phyloP scores from a whole-genome alignment of 1,140 invertebrate species.

The Drosophila melanica region DNA sequence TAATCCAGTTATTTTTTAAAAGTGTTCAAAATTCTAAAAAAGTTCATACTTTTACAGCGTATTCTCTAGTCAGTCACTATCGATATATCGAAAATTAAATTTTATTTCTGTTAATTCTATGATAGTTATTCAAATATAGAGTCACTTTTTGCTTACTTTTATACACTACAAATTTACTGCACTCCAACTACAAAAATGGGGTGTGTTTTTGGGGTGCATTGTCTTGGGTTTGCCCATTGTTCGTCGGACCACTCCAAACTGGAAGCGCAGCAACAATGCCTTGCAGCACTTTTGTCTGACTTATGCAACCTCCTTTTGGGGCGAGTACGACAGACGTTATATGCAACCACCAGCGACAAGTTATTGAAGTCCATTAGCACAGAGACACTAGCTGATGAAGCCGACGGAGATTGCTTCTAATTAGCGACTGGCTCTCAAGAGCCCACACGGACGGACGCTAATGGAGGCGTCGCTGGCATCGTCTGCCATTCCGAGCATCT shows the following conservation, averaged over 20 bases:
- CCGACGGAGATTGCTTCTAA: constrained; percentile 46
- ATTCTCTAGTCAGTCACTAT: too few relatives aligned
- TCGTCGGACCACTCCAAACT: not conserved
- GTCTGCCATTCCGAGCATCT: constrained; percentile 8
- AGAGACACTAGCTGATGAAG: constrained; percentile 5
- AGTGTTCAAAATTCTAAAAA: too few relatives aligned
- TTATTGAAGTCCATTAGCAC: constrained; percentile 69
- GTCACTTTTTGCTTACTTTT: too few relatives aligned
- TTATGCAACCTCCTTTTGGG: constrained; percentile 19
- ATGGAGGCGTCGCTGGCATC: constrained; percentile 63
- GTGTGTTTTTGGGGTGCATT: not conserved
- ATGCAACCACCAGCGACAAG: constrained; percentile 3
- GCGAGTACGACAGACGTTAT: not conserved
- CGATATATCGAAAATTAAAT: too few relatives aligned
- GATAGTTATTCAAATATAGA: too few relatives aligned
- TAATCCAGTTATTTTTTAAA: too few relatives aligned
- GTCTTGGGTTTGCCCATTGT: constrained; percentile 5
- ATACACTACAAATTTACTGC: too few relatives aligned
- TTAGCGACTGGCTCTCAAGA: constrained; percentile 53
- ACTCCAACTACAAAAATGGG: not conserved
- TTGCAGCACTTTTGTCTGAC: constrained; percentile 15
- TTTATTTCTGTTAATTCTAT: too few relatives aligned
- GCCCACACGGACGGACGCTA: constrained; percentile 52
- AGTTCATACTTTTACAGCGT: too few relatives aligned
- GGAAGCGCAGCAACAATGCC: not conserved